Percentiles rank a stretch among this genome's conserved stretches.
These are phyloP conservation scores for Timema cristinae DNA, from an alignment of 2,888 invertebrate species.

Conservation along the genomic window DNA sequence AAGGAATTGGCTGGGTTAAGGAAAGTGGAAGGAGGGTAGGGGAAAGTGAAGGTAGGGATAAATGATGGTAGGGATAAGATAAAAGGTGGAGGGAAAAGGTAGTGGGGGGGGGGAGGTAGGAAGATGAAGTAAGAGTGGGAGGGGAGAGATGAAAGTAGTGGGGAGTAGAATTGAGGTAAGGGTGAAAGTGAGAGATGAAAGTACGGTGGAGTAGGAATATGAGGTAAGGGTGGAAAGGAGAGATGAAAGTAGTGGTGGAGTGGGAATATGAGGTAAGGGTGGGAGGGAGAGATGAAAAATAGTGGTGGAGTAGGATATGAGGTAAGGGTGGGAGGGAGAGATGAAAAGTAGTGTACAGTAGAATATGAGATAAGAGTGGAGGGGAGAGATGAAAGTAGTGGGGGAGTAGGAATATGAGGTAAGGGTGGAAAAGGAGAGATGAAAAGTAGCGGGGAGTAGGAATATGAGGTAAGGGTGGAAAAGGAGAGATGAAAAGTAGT, in stretches of 20 bases:
- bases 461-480: neutral
- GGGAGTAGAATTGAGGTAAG: neutral
- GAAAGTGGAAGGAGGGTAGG: neutral
- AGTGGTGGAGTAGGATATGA: too few species aligned
- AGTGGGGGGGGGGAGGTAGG: neutral
- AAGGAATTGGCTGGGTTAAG: neutral
- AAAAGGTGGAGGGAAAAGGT: neutral
- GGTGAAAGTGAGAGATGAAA: neutral
- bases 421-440: neutral
- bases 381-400: neutral
- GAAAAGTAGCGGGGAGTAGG: neutral
- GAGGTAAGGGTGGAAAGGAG: neutral
- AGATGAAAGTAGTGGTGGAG: neutral
- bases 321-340: too few species aligned
- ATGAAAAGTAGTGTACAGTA: too few species aligned
- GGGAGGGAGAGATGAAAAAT: too few species aligned
- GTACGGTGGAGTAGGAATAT: neutral
- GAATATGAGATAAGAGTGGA: too few species aligned
- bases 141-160: neutral
- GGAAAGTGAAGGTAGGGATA: neutral
- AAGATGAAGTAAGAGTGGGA: neutral
- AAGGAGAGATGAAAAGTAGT: neutral
- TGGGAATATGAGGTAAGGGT: neutral
- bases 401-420: neutral
- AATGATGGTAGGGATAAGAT: neutral